Evolutionary conservation across 2,113 vertebrate species (phyloP).

Genomic region (Stomatorhinus ivindoensis): DNA sequence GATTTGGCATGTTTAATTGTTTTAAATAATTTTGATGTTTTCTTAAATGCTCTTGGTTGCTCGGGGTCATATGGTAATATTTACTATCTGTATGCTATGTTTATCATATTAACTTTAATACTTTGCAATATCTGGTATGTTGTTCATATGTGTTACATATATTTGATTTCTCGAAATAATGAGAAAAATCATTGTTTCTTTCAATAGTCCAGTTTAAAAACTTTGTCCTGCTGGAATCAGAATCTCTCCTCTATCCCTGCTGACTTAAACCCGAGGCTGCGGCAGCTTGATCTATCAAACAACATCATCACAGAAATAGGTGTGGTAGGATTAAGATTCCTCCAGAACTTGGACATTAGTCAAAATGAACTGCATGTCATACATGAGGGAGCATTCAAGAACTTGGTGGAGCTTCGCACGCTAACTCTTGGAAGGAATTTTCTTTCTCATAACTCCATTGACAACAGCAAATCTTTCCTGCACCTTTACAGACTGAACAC

Average conservation of each 20-base stretch:
- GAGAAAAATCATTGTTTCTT: conserved; percentile 23
- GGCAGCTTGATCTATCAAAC: conserved; percentile 63
- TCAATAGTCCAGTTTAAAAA: conserved; percentile 34
- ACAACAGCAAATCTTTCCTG: conserved; percentile 51
- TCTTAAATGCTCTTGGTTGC: not conserved
- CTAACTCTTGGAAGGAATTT: conserved; percentile 61
- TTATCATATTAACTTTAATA: not conserved
- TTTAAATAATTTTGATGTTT: not conserved
- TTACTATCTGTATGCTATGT: not conserved
- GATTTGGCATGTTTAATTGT: not conserved
- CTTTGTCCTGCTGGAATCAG: conserved; percentile 53
- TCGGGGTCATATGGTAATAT: no score
- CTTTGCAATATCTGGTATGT: not conserved
- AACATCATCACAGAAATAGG: conserved; percentile 65
- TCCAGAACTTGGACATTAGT: conserved; percentile 60
- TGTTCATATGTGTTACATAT: not conserved
- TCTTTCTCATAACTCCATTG: conserved; percentile 49
- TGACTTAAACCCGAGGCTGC: conserved; percentile 46
- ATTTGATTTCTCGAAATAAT: not conserved
- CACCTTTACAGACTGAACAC: conserved; percentile 45
- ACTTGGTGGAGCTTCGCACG: conserved; percentile 48
- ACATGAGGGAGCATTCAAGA: conserved; percentile 47
- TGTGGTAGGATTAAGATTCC: conserved; percentile 42
- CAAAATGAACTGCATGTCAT: conserved; percentile 65
- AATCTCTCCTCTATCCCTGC: conserved; percentile 56